Conservation (phyloP, 1,140 invertebrate genomes). For the Zophobas morio region DNA sequence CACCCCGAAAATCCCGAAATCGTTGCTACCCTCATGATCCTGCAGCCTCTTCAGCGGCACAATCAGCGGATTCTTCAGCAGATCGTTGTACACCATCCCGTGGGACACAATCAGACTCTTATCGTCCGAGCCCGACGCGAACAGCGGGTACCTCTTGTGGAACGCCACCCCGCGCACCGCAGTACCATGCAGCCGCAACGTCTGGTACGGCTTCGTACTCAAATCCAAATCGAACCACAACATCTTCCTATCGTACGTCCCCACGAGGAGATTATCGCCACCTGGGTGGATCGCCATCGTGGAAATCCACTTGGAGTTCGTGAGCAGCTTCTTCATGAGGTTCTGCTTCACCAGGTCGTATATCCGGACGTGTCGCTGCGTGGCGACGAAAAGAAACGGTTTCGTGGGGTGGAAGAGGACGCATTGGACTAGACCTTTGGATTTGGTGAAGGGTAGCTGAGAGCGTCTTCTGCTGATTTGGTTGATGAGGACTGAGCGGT, state of each 20-base stretch:
- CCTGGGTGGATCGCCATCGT: constrained; percentile 94
- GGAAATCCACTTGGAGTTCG: constrained; percentile 95
- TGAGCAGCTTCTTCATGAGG: constrained; percentile 91
- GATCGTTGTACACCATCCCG: constrained; percentile 98
- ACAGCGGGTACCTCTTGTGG: constrained; percentile 95
- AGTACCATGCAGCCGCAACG: constrained; percentile 85
- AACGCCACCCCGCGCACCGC: constrained; percentile 92
- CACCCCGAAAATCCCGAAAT: constrained; percentile 91
- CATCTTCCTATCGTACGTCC: constrained; percentile 94
- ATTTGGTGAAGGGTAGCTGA: constrained; percentile 90
- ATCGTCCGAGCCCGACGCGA: constrained; percentile 97
- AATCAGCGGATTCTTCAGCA: constrained; percentile 95
- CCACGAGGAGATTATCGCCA: constrained; percentile 96
- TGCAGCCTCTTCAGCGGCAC: constrained; percentile 95
- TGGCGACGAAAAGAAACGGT: constrained; percentile 96
- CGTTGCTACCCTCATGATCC: constrained; percentile 84
- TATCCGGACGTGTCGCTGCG: constrained; percentile 92
- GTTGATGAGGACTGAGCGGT: constrained; percentile 82
- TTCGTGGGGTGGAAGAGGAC: constrained; percentile 95
- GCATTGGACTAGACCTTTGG: constrained; percentile 92
- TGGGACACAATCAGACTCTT: constrained; percentile 93
- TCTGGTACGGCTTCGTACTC: constrained; percentile 96
- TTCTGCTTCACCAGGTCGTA: constrained; percentile 97
- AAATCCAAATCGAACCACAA: constrained; percentile 96
- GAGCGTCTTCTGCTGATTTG: constrained; percentile 73